Conservation (phyloP, 2,113 vertebrate species). For the Piaya cayana region DNA sequence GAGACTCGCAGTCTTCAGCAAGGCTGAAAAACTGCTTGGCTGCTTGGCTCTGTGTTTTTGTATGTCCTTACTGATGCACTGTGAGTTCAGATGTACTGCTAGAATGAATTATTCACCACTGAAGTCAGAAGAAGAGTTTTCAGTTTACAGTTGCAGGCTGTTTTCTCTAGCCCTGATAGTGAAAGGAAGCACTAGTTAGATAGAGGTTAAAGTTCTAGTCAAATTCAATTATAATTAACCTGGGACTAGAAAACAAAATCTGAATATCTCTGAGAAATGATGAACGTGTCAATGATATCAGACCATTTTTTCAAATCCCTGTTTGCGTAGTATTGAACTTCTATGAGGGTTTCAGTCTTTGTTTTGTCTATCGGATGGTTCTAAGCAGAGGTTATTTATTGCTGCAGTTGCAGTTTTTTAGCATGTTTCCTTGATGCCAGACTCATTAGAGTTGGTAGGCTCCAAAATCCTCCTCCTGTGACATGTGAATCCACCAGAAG, state of each 20-base stretch:
- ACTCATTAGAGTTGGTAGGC: not conserved
- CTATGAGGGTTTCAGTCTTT: not conserved
- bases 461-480: not conserved
- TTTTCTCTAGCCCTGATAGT: not conserved
- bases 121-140: not conserved
- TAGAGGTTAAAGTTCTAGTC: not conserved
- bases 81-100: not conserved
- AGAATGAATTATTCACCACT: not conserved
- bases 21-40: not conserved
- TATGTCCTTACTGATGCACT: not conserved
- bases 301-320: not conserved
- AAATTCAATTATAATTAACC: not conserved
- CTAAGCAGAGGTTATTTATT: not conserved
- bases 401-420: not conserved
- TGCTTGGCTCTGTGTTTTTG: not conserved
- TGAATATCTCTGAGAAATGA: not conserved
- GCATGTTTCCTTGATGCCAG: not conserved
- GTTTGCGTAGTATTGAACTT: not conserved
- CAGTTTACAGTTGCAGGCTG: not conserved
- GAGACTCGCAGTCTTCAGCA: not conserved
- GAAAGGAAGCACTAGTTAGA: not conserved
- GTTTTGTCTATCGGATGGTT: not conserved
- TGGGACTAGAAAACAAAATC: not conserved
- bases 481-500: not conserved
- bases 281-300: not conserved